A percentile compares a stretch with the other conserved stretches of the same genome.
Evolutionary conservation across 1,140 invertebrate species (phyloP).

Genomic region (Cydia strobilella): DNA sequence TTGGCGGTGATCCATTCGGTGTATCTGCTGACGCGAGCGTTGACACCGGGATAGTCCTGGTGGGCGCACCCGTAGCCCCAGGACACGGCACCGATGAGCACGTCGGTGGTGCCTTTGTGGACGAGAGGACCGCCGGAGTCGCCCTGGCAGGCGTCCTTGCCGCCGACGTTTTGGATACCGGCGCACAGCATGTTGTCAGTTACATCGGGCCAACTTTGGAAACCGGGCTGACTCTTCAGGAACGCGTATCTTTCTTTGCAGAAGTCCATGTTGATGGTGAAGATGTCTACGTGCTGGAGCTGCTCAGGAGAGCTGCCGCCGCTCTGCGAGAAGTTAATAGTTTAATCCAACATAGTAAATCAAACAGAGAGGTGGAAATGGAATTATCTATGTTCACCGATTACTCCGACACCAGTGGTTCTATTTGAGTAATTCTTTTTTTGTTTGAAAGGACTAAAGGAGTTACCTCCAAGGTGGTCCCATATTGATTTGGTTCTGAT

Average conservation of each 20-base stretch:
- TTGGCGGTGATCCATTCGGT: constrained; percentile 80
- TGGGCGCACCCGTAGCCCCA: constrained; percentile 81
- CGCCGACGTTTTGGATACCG: constrained; percentile 54
- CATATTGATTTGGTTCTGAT: too few relatives aligned
- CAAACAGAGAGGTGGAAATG: too few relatives aligned
- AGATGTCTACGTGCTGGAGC: constrained; percentile 66
- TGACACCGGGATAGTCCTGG: constrained; percentile 77
- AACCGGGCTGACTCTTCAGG: constrained; percentile 45
- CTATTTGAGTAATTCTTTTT: too few relatives aligned
- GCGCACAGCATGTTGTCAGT: constrained; percentile 63
- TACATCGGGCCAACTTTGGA: constrained; percentile 46
- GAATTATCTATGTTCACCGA: too few relatives aligned
- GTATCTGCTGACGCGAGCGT: constrained; percentile 77
- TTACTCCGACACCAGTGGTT: too few relatives aligned
- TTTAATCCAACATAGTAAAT: too few relatives aligned
- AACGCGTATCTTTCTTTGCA: constrained; percentile 58
- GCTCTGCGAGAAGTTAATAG: constrained; percentile 36
- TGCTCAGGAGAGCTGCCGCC: constrained; percentile 42
- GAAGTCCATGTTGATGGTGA: constrained; percentile 67
- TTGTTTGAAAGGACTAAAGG: too few relatives aligned
- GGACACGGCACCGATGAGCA: constrained; percentile 80
- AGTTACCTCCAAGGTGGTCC: too few relatives aligned
- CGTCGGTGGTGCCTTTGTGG: constrained; percentile 68
- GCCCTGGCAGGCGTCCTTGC: constrained; percentile 83
- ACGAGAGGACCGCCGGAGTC: constrained; percentile 84